Conservation (phyloP, 2,113 vertebrate species). For the Ovibos moschatus region DNA sequence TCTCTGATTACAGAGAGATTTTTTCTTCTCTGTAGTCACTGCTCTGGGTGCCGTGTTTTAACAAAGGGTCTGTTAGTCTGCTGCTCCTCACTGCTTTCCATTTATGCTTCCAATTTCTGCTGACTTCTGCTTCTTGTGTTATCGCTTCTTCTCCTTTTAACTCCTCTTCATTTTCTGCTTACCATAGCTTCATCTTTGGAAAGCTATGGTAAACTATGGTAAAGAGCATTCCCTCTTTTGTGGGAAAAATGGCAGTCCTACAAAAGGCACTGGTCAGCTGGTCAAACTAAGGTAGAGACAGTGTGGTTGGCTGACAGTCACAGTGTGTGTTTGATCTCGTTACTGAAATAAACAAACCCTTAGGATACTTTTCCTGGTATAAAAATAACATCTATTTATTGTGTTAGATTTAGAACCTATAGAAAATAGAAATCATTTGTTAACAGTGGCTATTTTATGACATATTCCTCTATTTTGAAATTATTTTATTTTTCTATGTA, state of each 20-base stretch:
- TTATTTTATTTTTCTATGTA: background rate
- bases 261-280: background rate
- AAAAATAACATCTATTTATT: background rate
- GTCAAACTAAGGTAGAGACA: background rate
- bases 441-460: background rate
- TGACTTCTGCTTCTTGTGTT: background rate
- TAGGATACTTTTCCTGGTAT: background rate
- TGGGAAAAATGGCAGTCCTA: background rate
- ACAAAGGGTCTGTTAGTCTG: background rate
- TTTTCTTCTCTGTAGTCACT: background rate
- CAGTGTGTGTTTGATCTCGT: background rate
- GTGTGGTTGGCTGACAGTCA: background rate
- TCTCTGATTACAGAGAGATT: background rate
- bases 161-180: background rate
- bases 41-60: background rate
- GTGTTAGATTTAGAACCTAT: background rate
- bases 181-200: background rate
- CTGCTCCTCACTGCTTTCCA: background rate
- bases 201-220: background rate
- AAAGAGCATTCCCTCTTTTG: background rate
- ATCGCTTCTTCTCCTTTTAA: background rate
- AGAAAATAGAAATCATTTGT: background rate
- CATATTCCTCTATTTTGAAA: background rate
- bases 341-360: background rate
- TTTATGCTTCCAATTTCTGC: background rate